Percentiles rank a stretch among this genome's conserved stretches.
Evolutionary conservation across 1,140 invertebrate genomes (phyloP).

Genomic region (Elysia chlorotica): DNA sequence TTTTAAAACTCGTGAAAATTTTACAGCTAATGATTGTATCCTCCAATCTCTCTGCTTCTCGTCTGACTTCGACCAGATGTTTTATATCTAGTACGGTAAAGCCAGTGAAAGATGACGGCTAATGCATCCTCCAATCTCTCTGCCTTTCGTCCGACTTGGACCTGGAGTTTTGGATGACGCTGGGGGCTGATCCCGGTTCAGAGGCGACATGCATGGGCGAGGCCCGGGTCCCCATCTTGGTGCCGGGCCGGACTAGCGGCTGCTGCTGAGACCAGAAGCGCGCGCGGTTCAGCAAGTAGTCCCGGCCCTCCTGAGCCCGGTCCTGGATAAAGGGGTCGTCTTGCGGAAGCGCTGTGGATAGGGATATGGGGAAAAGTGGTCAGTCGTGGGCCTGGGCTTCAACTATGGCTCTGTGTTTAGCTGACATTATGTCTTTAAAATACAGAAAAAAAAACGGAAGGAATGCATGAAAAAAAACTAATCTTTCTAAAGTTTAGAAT

Average conservation of each 20-base stretch:
- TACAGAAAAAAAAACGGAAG: too few relatives aligned
- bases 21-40: neutral
- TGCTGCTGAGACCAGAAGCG: conserved; percentile 38
- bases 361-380: too few relatives aligned
- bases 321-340: conserved; percentile 27
- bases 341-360: too few relatives aligned
- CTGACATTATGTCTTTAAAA: too few relatives aligned
- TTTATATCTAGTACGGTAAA: too few relatives aligned
- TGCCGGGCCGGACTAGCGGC: conserved; percentile 22
- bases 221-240: neutral
- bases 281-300: conserved; percentile 38
- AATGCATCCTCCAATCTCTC: neutral
- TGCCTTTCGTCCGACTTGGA: neutral
- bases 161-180: neutral
- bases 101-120: too few relatives aligned
- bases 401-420: too few relatives aligned
- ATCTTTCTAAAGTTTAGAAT: too few relatives aligned
- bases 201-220: neutral
- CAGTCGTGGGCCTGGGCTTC: too few relatives aligned
- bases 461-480: too few relatives aligned
- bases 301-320: conserved; percentile 29
- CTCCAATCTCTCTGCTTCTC: too few relatives aligned
- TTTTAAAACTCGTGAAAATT: neutral
- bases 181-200: neutral
- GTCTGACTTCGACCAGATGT: neutral